Evolutionary conservation across 2,888 invertebrate genomes (phyloP).

Genomic region (Drosophila putrida): DNA sequence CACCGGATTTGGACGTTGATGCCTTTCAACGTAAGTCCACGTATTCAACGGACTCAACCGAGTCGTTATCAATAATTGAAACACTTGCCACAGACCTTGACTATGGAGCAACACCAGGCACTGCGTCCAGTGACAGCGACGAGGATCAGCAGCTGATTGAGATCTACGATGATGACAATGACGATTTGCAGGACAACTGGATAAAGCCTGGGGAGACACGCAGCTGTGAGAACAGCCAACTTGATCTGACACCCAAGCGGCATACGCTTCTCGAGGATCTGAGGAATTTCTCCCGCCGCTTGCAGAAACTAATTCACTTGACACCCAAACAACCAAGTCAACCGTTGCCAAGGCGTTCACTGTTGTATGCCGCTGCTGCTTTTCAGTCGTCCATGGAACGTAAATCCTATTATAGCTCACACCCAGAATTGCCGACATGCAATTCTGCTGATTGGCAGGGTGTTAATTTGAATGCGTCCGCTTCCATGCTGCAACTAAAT

Average conservation of each 20-base stretch:
- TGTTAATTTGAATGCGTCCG: slow-evolving; percentile 40
- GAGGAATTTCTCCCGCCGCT: slow-evolving; percentile 75
- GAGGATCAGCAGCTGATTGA: slow-evolving; percentile 46
- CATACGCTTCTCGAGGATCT: slow-evolving; percentile 80
- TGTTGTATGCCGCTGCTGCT: slow-evolving; percentile 40
- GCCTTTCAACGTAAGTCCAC: slow-evolving; percentile 58
- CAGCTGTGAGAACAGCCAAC: slow-evolving; percentile 79
- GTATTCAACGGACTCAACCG: slow-evolving; percentile 68
- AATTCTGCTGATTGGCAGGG: slow-evolving; percentile 32
- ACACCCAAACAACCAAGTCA: slow-evolving; percentile 24
- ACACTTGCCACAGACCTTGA: slow-evolving; percentile 52
- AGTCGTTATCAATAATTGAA: slow-evolving; percentile 59
- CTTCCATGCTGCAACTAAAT: slow-evolving; percentile 66
- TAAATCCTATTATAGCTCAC: slow-evolving; percentile 80
- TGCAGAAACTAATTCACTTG: slow-evolving; percentile 71
- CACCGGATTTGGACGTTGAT: slow-evolving; percentile 71
- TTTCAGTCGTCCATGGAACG: slow-evolving; percentile 57
- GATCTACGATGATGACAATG: slow-evolving; percentile 43
- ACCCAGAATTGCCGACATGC: slow-evolving; percentile 77
- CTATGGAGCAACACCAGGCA: slow-evolving; percentile 25
- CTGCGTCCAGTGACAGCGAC: slow-evolving; percentile 43
- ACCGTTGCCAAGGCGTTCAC: slow-evolving; percentile 27
- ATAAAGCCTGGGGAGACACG: slow-evolving; percentile 82
- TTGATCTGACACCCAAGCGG: slow-evolving; percentile 64
- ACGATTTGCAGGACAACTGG: slow-evolving; percentile 77